Evolutionary conservation across 1,140 invertebrate genomes (phyloP).

Genomic region (Eufriesea mexicana): DNA sequence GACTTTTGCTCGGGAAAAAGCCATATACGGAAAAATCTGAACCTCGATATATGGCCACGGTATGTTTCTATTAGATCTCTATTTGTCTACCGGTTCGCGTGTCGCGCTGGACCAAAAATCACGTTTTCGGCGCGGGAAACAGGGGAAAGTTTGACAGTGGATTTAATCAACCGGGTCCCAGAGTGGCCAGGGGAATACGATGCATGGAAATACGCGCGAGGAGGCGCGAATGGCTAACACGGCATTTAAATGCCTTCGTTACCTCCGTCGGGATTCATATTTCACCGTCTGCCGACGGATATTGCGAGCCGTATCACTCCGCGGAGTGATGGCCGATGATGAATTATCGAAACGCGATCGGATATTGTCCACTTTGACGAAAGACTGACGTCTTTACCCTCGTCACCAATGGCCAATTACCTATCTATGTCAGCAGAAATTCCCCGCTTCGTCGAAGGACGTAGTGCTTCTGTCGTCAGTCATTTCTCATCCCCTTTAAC

Average conservation of each 20-base stretch:
- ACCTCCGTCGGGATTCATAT: slow-evolving; percentile 1
- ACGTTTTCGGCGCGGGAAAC: slow-evolving; percentile 1
- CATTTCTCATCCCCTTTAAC: no score
- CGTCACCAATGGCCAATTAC: no score
- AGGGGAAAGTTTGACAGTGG: neutral
- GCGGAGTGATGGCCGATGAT: neutral
- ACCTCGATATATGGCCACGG: neutral
- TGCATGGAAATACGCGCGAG: neutral
- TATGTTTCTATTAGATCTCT: neutral
- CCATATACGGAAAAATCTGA: neutral
- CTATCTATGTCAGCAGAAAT: no score
- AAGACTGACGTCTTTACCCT: no score
- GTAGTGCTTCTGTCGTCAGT: no score
- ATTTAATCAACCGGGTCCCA: neutral
- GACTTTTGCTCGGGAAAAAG: neutral
- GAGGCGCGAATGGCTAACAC: neutral
- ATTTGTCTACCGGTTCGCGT: neutral
- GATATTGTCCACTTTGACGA: neutral
- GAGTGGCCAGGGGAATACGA: neutral
- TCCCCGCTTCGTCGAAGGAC: no score
- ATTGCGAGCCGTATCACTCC: slow-evolving; percentile 2
- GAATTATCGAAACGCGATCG: slow-evolving; percentile 34
- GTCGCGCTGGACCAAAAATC: neutral
- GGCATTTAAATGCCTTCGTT: neutral
- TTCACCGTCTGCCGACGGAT: slow-evolving; percentile 30